Conservation (phyloP, 2,113 vertebrate species). For the Oophaga pumilio region DNA sequence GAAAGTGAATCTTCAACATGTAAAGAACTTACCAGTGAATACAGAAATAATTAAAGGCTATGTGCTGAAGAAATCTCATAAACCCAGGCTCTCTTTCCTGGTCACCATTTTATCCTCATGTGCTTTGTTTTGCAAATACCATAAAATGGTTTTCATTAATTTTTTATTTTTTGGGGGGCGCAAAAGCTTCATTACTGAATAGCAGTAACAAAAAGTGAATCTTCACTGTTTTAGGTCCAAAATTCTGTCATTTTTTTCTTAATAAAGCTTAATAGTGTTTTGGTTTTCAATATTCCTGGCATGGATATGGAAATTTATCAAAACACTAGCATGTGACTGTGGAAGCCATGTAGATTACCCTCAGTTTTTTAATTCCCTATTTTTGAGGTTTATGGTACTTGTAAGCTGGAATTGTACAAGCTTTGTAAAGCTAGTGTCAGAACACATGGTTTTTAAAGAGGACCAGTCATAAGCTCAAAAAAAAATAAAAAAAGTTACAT, state of each 20-base stretch:
- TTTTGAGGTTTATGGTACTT: neutral
- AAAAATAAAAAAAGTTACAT: neutral
- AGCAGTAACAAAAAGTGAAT: too few relatives aligned
- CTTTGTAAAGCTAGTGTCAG: neutral
- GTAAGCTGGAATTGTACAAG: neutral
- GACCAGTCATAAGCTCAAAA: neutral
- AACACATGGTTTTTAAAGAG: neutral
- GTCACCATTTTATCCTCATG: neutral
- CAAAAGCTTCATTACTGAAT: too few relatives aligned
- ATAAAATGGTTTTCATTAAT: too few relatives aligned
- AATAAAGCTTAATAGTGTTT: too few relatives aligned
- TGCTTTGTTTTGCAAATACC: too few relatives aligned
- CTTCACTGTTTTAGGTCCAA: too few relatives aligned
- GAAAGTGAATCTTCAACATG: neutral
- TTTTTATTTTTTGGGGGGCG: too few relatives aligned
- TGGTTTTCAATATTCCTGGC: too few relatives aligned
- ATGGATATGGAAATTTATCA: too few relatives aligned
- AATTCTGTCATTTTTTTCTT: too few relatives aligned
- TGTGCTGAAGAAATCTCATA: too few relatives aligned
- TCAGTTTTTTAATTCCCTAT: neutral
- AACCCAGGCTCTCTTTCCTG: neutral
- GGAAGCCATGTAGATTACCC: neutral
- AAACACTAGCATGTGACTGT: neutral
- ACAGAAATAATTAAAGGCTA: neutral
- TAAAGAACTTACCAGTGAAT: neutral